Evolutionary conservation across 2,113 vertebrate genomes (phyloP), one percentile per base, ranked within the genome.

Genomic region (Anguilla japonica): DNA sequence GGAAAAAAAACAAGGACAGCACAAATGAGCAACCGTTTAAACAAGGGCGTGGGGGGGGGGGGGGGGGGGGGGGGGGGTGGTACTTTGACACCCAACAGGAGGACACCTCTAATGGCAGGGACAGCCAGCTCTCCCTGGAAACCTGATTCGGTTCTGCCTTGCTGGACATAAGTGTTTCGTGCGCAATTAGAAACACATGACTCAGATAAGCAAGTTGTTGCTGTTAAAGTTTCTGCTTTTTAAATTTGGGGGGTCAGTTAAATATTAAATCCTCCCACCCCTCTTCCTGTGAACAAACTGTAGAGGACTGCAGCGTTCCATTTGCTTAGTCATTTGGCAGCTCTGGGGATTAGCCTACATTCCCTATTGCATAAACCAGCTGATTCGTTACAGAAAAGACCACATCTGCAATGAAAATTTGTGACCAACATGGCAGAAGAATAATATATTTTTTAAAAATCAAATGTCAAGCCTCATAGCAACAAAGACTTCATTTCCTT

Each of bases 1-100:
- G 79, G 41, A 81, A 81, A 20, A 41, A 29, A 56, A 60, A 41
- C 57, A 41, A 18, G n/a, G 43, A 79, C 1, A 50, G 26, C 67
- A n/a, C 85, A 46, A n/a, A 71, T 41, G 46, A 81, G 22, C 53
- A 75, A 87, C 82, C 53, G 57, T 84, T 67, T 56, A 80, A 63
- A 16, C 5, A 60, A n/a, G 0, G 13, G 39, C n/a, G n/a, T n/a
- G n/a, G 4, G 20, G 39, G 40, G 0, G 78, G 34, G 50, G 5
- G 16, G 26, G 34, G 50, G 5, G 16, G 26, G n/a, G 4, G 20
- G 39, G 40, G 0, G 78, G 34, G 50, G 5, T 4, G 26, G n/a
- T 14, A 57, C 16, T 41, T 60, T 60, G 18, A 20, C 13, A 67
- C 60, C 60, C 22, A 67, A 20, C n/a, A 56, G n/a, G 40, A 82